phyloP scores from a whole-genome alignment of 2,113 vertebrate genomes.

The Gymnogyps californianus region DNA sequence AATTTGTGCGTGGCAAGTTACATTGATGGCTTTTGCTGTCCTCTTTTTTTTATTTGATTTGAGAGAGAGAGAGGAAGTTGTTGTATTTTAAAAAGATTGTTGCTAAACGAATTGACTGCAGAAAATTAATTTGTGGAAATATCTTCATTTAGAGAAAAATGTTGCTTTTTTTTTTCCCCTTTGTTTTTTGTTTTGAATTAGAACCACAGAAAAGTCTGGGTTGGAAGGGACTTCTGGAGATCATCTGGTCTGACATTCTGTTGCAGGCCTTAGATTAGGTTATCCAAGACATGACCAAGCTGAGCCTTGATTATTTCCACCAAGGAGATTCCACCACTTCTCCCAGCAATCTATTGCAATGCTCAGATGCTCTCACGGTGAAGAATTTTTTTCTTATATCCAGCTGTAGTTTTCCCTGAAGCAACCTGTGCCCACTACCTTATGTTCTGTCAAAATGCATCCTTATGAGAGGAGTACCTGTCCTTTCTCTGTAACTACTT shows the following conservation, averaged over 20 bases:
- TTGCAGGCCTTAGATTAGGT: neutral
- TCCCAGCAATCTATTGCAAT: neutral
- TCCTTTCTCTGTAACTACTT: neutral
- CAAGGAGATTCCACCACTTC: neutral
- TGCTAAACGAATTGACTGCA: neutral
- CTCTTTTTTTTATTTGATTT: neutral
- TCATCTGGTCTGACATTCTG: neutral
- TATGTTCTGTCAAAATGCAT: neutral
- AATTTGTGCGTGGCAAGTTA: neutral
- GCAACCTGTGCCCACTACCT: neutral
- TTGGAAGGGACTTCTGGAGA: neutral
- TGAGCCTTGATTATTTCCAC: neutral
- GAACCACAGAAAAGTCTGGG: neutral
- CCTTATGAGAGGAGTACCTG: neutral
- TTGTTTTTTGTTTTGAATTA: neutral
- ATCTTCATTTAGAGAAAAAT: neutral
- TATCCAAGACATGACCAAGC: neutral
- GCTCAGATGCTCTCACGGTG: neutral
- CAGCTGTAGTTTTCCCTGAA: neutral
- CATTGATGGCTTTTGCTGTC: neutral
- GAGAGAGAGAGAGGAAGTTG: neutral
- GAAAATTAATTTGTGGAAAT: neutral
- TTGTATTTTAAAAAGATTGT: neutral
- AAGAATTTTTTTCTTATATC: neutral
- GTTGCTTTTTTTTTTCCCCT: accelerated